Evolutionary conservation across 2,797 vertebrate species (phyloP).

Genomic region (Basileuterus tristriatus): DNA sequence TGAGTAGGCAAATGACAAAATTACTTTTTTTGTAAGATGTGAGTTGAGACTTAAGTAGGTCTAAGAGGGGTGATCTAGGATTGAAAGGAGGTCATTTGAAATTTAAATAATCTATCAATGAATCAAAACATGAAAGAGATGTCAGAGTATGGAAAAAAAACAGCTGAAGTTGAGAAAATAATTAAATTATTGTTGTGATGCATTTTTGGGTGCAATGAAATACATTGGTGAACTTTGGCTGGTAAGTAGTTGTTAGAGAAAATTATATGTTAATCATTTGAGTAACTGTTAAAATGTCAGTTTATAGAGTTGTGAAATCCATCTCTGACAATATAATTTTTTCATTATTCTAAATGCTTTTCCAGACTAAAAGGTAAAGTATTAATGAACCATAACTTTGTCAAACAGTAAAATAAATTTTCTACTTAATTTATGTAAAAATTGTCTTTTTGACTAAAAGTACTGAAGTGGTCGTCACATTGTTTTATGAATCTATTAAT

Average conservation of each 20-base stretch:
- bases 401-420: neutral
- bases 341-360: neutral
- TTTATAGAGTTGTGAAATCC: neutral
- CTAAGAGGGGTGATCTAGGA: neutral
- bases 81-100: neutral
- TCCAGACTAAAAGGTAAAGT: neutral
- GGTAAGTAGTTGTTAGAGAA: neutral
- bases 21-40: neutral
- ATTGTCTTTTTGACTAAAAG: neutral
- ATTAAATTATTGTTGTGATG: neutral
- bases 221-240: neutral
- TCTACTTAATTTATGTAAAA: neutral
- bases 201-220: neutral
- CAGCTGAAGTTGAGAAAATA: neutral
- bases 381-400: neutral
- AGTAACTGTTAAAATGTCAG: neutral
- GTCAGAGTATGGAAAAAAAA: neutral
- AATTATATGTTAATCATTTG: neutral
- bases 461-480: neutral
- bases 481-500: neutral
- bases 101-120: neutral
- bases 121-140: neutral
- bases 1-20: neutral
- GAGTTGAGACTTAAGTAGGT: neutral
- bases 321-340: neutral